Percentiles rank a stretch among this genome's conserved stretches.
These are phyloP conservation scores for Sinodicranocentrus sp. DNA, from an alignment of 2,888 invertebrate species.

Conservation along the genomic window DNA sequence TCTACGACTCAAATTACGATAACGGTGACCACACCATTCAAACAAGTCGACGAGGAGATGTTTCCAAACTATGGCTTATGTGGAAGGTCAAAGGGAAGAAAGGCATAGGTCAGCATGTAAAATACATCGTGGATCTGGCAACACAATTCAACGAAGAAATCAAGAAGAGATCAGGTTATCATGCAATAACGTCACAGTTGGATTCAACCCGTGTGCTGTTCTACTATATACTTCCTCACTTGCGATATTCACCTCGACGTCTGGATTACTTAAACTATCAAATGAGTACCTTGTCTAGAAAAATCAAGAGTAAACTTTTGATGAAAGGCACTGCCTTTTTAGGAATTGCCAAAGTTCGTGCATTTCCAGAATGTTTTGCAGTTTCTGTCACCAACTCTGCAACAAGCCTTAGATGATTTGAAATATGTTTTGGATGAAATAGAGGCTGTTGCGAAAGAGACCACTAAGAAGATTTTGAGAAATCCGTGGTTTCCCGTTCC, in stretches of 20 bases:
- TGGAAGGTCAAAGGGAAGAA: constrained; percentile 43
- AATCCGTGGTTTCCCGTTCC: constrained; percentile 31
- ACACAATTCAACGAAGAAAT: constrained; percentile 32
- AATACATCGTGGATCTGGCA: constrained; percentile 29
- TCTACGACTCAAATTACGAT: constrained; percentile 40
- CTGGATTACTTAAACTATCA: constrained; percentile 34
- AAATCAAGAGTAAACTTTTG: constrained; percentile 32
- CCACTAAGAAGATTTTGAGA: neutral
- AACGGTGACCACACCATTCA: constrained; percentile 46
- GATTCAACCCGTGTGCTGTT: constrained; percentile 51
- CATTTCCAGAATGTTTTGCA: constrained; percentile 33
- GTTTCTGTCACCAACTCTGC: constrained; percentile 57
- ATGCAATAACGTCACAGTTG: neutral
- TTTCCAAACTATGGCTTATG: constrained; percentile 42
- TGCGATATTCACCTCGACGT: neutral
- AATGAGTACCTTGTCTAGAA: constrained; percentile 39
- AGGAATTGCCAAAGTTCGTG: constrained; percentile 15
- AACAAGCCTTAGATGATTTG: constrained; percentile 29
- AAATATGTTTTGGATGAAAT: constrained; percentile 60
- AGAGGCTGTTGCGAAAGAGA: constrained; percentile 37
- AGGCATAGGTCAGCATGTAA: constrained; percentile 35
- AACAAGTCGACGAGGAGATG: constrained; percentile 31
- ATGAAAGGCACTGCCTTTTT: constrained; percentile 21
- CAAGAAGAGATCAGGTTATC: constrained; percentile 14
- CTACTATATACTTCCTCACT: constrained; percentile 23